Base-by-base conservation (phyloP, 1,140 invertebrate genomes). In the Homarus americanus region DNA sequence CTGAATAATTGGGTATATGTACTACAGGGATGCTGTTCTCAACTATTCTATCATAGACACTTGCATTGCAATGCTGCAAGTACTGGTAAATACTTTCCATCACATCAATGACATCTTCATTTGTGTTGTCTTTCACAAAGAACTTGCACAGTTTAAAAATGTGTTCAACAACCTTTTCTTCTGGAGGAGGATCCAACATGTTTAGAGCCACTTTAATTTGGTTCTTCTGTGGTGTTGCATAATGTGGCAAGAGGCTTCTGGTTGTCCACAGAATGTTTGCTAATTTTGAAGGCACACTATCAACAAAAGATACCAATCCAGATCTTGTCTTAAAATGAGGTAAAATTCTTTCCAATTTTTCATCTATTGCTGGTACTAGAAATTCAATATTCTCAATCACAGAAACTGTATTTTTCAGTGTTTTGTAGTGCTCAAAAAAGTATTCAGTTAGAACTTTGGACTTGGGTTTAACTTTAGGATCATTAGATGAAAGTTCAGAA, bases 71-170 rank as follows among this genome's bases (percentile, higher is more conserved):
- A 2, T 75, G 28, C 4, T 49, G 40, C 32, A 87, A 66, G 24
- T 87, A 58, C 24, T 79, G 28, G 38, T 87, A 87, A 40, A 87
- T 87, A n/a, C 38, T 76, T 36, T 87, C 85, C 85, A 87, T 87
- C 49, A 87, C 73, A 12, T 17, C 0, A 17, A 20, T n/a, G 7
- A 87, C n/a, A 15, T 53, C 72, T 28, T 58, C 12, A 58, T 41
- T 41, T 53, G 15, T 12, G 5, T 38, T 34, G 15, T 40, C 44
- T 58, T n/a, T 9, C 24, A 20, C 38, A 9, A 7, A 32, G 40
- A 66, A 83, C 15, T 15, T 4, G 12, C 82, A 83, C 5, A 83
- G n/a, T 40, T 66, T 69, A 2, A 9, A 2, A 32, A 83, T 69
- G 66, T 83, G 85, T 36, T 87, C 32, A 38, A 87, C 1, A 58